Evolutionary conservation across 1,140 invertebrate species (phyloP), one percentile per base, ranked within the genome.

Genomic region (Galendromus occidentalis): DNA sequence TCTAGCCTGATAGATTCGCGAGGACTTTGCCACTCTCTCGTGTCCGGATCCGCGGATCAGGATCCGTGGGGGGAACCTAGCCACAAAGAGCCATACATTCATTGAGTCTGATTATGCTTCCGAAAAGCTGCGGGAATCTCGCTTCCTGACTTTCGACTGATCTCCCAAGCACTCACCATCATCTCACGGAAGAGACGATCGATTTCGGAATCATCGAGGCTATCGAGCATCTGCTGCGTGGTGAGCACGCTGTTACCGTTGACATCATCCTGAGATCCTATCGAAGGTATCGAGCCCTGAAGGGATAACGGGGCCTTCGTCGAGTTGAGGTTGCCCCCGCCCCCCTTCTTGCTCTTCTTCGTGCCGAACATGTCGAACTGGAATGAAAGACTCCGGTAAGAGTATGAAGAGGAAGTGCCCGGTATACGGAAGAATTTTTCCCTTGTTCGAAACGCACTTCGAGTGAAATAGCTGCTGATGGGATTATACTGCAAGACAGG

Each of bases 291-390:
- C 14, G 51, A 59, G 22, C 51, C 51, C 51, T 59, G 51, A 5
- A 59, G 51, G 17, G 51, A 59, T 29, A 59, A 33, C 14, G 51
- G 51, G 33, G 51, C 51, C 51, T 59, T 59, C 25, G 51, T 33
- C 33, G 14, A 20, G 51, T 33, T 33, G 14, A 59, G 51, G 14
- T 14, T 29, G 17, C 51, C 51, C 1, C 51, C 51, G 22, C n/a
- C 22, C 25, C 51, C 51, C 9, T 59, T 59, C 51, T 59, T 59
- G 51, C 20, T 59, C 51, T 59, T 59, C 22, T 59, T 59, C 25
- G 51, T 59, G 12, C 51, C 51, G 51, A 59, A 59, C 51, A 59
- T 59, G 22, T 59, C 51, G 25, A 59, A 33, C 51, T 59, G 51
- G 2, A 59, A 59, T 20, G 33, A 39, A 39, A 39, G 9, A 6